These are phyloP conservation scores for Beaufortia kweichowensis DNA, from an alignment of 2,113 vertebrate species.

Conservation along the genomic window DNA sequence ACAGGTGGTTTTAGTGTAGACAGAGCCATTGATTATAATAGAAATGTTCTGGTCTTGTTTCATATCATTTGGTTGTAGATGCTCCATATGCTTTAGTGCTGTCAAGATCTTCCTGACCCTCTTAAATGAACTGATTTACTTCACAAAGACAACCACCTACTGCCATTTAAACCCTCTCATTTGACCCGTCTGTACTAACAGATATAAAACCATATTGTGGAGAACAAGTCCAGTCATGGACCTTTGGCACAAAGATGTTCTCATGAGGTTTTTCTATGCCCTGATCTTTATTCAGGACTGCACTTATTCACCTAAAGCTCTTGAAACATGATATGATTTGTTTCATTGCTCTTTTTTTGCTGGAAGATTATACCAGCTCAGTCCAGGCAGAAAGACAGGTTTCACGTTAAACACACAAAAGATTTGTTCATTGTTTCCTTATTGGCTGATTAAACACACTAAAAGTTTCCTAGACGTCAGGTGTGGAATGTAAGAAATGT, in stretches of 20 bases:
- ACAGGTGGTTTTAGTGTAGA: too few species aligned
- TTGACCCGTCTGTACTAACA: background rate
- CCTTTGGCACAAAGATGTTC: constrained; percentile 20
- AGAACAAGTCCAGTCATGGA: background rate
- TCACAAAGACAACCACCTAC: background rate
- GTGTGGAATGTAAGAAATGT: constrained; percentile 28
- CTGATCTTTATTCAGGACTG: constrained; percentile 33
- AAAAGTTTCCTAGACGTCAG: constrained; percentile 17
- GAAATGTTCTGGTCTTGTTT: too few species aligned
- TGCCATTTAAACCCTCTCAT: constrained; percentile 1
- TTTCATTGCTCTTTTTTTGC: constrained; percentile 45
- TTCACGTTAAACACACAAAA: constrained; percentile 42
- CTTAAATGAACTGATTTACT: background rate
- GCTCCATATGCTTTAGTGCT: background rate
- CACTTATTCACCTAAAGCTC: constrained; percentile 25
- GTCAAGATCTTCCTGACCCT: background rate
- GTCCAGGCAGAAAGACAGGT: constrained; percentile 62
- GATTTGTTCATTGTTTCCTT: constrained; percentile 22
- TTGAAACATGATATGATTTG: constrained; percentile 46
- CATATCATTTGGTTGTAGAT: too few species aligned
- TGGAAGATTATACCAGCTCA: constrained; percentile 42
- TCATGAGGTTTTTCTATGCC: constrained; percentile 43
- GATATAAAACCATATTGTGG: background rate
- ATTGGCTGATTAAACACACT: constrained; percentile 39
- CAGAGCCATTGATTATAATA: too few species aligned